Evolutionary conservation across 2,888 invertebrate species (phyloP), one percentile per base, ranked within the genome.

Genomic region (Euproctis similis): DNA sequence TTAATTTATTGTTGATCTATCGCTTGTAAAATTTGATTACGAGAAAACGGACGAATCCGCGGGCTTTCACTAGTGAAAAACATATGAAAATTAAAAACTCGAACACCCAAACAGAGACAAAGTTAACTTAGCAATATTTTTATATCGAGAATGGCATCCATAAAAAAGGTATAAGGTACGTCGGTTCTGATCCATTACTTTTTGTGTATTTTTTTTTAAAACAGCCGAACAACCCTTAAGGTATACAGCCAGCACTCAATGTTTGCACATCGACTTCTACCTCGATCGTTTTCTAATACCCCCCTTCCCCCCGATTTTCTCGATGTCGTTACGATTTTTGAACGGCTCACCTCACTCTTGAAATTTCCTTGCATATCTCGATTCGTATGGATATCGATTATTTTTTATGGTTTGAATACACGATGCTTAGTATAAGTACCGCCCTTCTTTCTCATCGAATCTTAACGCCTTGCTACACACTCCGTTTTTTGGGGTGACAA

Each of bases 381-480:
- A 68, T 78, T n/a, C 76, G 82, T 82, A 82, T 74, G 71, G 63
- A 78, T 80, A 81, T 78, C 80, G 81, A 84, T 84, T 84, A 84
- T 81, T 81, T 84, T 84, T 84, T 84, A 84, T 84, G 69, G 73
- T 59, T 62, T 58, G 75, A 80, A 74, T 78, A 80, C 78, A 80
- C 69, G 75, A 60, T 61, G 74, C 70, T 75, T 72, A 77, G 67
- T 62, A 55, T 59, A 66, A 63, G 69, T 64, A 58, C 59, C 71
- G 51, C 67, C 68, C 64, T 12, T 14, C 73, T 65, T 60, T 62
- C 64, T 67, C 68, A 63, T 63, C 48, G 56, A 58, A 63, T 65
- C 66, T 65, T 67, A 70, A 65, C 65, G 63, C 60, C 54, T 56
- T 46, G 57, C 48, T 47, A 48, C 49, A n/a, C n/a, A 50, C 56